These are phyloP conservation scores for Ligdia adustata DNA, from an alignment of 2,888 invertebrate genomes.

Conservation along the genomic window DNA sequence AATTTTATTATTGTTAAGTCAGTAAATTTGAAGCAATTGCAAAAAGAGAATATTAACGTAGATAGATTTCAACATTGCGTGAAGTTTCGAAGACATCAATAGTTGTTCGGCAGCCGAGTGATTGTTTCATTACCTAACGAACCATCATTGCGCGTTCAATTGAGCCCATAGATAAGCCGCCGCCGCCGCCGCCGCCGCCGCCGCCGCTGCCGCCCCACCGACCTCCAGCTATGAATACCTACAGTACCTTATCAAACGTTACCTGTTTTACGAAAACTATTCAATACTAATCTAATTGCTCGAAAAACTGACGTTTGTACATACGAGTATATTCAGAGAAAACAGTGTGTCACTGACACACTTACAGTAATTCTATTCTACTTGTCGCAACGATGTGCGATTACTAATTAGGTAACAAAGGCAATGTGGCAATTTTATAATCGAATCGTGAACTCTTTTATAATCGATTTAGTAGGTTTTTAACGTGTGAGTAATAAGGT, in stretches of 20 bases:
- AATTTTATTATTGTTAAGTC: too few relatives aligned
- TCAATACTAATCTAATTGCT: conserved; percentile 1
- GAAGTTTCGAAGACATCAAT: too few relatives aligned
- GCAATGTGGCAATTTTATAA: conserved; percentile 52
- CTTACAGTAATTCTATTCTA: conserved; percentile 19
- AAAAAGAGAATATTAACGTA: too few relatives aligned
- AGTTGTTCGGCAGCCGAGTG: too few relatives aligned
- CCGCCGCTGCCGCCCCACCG: too few relatives aligned
- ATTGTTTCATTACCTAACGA: neutral
- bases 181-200: too few relatives aligned
- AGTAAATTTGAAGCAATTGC: too few relatives aligned
- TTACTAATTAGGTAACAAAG: conserved; percentile 62
- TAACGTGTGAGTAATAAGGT: too few relatives aligned
- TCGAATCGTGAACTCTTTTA: too few relatives aligned
- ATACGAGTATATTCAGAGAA: conserved; percentile 6
- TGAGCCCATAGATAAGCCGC: neutral
- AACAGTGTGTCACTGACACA: conserved; percentile 42
- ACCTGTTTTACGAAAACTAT: conserved; percentile 16
- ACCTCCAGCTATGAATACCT: conserved; percentile 9
- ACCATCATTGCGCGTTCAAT: neutral
- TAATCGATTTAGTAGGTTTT: too few relatives aligned
- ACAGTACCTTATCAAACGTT: conserved; percentile 10
- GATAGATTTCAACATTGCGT: too few relatives aligned
- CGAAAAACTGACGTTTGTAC: conserved; percentile 1
- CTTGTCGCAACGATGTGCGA: conserved; percentile 54